A percentile compares a stretch with the other conserved stretches of the same genome.
Evolutionary conservation across 2,797 vertebrate species (phyloP).

Genomic region (Champsocephalus gunnari): DNA sequence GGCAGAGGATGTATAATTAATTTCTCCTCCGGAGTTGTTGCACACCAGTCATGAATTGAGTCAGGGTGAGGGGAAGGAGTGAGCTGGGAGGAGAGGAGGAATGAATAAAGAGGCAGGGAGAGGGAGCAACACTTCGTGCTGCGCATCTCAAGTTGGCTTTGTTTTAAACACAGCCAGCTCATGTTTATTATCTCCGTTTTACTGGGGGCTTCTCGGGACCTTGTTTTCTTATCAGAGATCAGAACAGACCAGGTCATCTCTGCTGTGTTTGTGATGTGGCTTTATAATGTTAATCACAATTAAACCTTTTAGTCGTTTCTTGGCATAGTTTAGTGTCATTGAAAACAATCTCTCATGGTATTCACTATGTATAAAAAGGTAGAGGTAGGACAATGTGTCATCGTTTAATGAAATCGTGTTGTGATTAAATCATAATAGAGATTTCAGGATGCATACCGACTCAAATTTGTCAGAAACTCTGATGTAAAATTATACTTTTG

Average conservation of each 20-base stretch:
- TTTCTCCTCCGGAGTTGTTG: conserved; percentile 51
- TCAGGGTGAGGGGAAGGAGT: conserved; percentile 17
- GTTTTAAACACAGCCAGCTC: conserved; percentile 61
- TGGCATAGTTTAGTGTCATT: not conserved
- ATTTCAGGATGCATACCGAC: too few relatives aligned
- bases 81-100: conserved; percentile 27
- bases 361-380: not conserved
- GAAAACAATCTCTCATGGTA: not conserved
- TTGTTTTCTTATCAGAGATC: conserved; percentile 13
- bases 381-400: too few relatives aligned
- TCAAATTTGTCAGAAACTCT: too few relatives aligned
- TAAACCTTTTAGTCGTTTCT: not conserved
- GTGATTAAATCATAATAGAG: too few relatives aligned
- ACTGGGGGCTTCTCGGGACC: conserved; percentile 11
- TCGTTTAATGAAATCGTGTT: too few relatives aligned
- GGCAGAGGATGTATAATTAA: conserved; percentile 73
- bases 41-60: conserved; percentile 56
- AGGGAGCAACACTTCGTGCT: conserved; percentile 70
- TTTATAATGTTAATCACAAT: not conserved
- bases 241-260: not conserved
- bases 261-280: not conserved
- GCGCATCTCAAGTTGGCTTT: conserved; percentile 79
- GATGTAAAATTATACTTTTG: too few relatives aligned
- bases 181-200: conserved; percentile 45
- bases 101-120: conserved; percentile 51